Evolutionary conservation across 2,888 invertebrate genomes (phyloP), one percentile per base, ranked within the genome.

Genomic region (Cheilosia scutellata): DNA sequence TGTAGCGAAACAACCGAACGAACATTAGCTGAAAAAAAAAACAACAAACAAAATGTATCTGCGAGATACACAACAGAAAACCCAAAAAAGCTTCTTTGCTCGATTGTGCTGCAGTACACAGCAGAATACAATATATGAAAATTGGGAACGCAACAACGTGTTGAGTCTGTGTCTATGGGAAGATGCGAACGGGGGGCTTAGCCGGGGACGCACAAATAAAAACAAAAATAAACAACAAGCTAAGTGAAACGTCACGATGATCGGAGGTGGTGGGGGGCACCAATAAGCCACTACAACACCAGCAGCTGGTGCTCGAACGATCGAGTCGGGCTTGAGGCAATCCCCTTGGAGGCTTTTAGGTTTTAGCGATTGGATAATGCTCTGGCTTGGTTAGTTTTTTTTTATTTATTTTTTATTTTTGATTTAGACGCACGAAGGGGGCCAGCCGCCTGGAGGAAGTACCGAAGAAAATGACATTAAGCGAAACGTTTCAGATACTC

Each of bases 221-320:
- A 51, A 70, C 11, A 70, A 70, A 55, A 68, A 57, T 51, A 55
- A 72, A 44, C 44, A 78, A 78, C 27, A 78, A 71, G 55, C 65
- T 84, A 84, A 84, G 75, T 75, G 71, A 84, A 80, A 84, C 86
- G 72, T 86, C 86, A 86, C 82, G 82, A 82, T 31, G 29, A 37
- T 11, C 31, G 57, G 9, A 63, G 62, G 44, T 76, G 62, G 82
- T 62, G 77, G 74, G 74, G 74, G 72, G 44, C 62, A 44, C 74
- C 68, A 78, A 74, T 72, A 68, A 57, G 47, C 37, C 62, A 72
- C 42, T 53, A 33, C 74, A 74, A 47, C 44, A 42, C 63, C 37
- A 66, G 65, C 66, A 76, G 65, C 84, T 66, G 76, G 75, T 86
- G 80, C 71, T 71, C 37, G 37, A 20, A 11, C 37, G 75, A 55